Evolutionary conservation across 2,888 invertebrate genomes (phyloP).

Genomic region (Cosmorhoe ocellata): DNA sequence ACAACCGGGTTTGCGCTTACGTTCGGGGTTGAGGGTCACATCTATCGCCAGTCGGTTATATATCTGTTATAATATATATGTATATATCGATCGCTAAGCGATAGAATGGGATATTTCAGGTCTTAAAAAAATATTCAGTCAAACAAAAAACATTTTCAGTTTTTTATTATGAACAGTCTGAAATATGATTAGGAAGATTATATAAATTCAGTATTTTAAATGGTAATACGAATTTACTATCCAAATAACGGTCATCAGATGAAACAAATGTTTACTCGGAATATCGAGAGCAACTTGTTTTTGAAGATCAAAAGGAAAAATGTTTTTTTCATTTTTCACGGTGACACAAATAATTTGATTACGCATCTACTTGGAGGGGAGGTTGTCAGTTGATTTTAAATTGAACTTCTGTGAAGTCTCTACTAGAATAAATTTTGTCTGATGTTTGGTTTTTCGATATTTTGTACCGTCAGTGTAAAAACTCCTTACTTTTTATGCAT

Average conservation of each 20-base stretch:
- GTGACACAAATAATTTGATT: conserved; percentile 75
- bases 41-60: background rate
- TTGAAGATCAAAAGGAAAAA: conserved; percentile 64
- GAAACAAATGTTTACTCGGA: conserved; percentile 63
- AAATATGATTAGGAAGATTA: conserved; percentile 38
- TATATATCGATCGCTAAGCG: too few species aligned
- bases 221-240: conserved; percentile 46
- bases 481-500: conserved; percentile 8
- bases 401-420: conserved; percentile 65
- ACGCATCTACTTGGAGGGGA: conserved; percentile 46
- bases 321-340: conserved; percentile 68
- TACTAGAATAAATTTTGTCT: conserved; percentile 64
- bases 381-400: conserved; percentile 71
- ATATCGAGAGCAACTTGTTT: conserved; percentile 60
- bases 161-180: too few species aligned
- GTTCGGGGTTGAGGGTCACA: background rate
- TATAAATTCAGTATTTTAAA: conserved; percentile 37
- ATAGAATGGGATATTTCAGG: background rate
- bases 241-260: conserved; percentile 52
- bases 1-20: conserved; percentile 8
- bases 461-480: too few species aligned
- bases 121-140: background rate
- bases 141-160: too few species aligned
- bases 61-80: too few species aligned
- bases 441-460: too few species aligned